A percentile compares a stretch with the other conserved stretches of the same genome.
phyloP scores from a whole-genome alignment of 2,888 invertebrate species.

The Selenia dentaria region DNA sequence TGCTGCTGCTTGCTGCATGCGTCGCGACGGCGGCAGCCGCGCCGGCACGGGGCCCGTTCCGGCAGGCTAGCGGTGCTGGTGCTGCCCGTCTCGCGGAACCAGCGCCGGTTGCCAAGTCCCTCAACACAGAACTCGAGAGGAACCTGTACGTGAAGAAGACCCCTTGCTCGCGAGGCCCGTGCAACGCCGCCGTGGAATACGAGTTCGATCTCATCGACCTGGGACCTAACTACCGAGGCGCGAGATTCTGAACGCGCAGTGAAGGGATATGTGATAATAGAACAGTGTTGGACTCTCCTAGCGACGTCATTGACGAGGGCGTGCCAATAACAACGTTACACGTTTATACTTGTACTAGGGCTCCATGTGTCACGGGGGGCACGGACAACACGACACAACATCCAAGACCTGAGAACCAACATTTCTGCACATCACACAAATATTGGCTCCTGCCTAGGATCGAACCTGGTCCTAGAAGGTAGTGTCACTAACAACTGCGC shows the following conservation, averaged over 20 bases:
- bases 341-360: too few relatives aligned
- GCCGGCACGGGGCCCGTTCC: neutral
- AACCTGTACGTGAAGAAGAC: constrained; percentile 33
- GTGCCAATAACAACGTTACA: too few relatives aligned
- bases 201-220: constrained; percentile 38
- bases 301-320: too few relatives aligned
- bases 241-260: constrained; percentile 25
- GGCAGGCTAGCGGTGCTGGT: too few relatives aligned
- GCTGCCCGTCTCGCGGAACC: neutral
- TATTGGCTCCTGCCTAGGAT: too few relatives aligned
- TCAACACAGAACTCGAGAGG: constrained; percentile 15
- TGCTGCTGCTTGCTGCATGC: constrained; percentile 13
- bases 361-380: too few relatives aligned
- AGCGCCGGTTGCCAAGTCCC: neutral
- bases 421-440: too few relatives aligned
- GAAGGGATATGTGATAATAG: neutral
- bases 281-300: too few relatives aligned
- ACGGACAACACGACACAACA: too few relatives aligned
- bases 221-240: constrained; percentile 19
- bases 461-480: too few relatives aligned
- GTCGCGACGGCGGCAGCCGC: constrained; percentile 11
- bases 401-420: too few relatives aligned
- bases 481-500: too few relatives aligned
- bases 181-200: constrained; percentile 33
- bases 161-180: constrained; percentile 30